Evolutionary conservation across 2,888 invertebrate species (phyloP).

Genomic region (Oligia fasciuncula): DNA sequence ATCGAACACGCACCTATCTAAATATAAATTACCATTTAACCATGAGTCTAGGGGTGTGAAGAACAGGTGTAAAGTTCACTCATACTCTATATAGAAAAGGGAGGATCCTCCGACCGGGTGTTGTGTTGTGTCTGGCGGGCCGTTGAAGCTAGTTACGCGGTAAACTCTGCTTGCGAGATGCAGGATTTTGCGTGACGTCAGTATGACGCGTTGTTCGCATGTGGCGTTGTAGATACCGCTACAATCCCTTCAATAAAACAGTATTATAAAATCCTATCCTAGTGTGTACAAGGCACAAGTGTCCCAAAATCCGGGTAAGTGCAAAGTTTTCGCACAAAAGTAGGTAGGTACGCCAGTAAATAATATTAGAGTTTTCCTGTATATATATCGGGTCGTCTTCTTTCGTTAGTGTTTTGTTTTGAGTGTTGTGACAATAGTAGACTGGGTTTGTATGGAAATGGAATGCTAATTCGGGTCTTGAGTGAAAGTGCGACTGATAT

Average conservation of each 20-base stretch:
- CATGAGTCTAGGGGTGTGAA: too few species aligned
- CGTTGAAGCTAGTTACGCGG: too few species aligned
- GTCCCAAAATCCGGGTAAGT: constrained; percentile 69
- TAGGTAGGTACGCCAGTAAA: constrained; percentile 53
- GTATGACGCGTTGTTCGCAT: too few species aligned
- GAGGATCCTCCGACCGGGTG: too few species aligned
- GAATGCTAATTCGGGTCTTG: constrained; percentile 35
- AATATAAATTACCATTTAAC: too few species aligned
- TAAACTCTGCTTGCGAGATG: too few species aligned
- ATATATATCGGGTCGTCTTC: constrained; percentile 41
- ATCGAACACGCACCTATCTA: too few species aligned
- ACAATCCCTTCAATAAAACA: background rate
- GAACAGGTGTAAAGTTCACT: too few species aligned
- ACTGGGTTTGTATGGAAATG: constrained; percentile 20
- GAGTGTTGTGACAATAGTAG: constrained; percentile 41
- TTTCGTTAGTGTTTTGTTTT: constrained; percentile 60
- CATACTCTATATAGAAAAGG: too few species aligned
- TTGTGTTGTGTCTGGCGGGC: too few species aligned
- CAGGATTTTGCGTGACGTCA: too few species aligned
- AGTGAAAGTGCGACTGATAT: background rate
- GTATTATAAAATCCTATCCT: background rate
- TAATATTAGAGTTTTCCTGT: constrained; percentile 67
- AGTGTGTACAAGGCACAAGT: constrained; percentile 66
- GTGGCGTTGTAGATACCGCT: too few species aligned
- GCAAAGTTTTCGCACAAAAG: constrained; percentile 73